Evolutionary conservation across 2,888 invertebrate genomes (phyloP).

Genomic region (Cheilosia vernalis): DNA sequence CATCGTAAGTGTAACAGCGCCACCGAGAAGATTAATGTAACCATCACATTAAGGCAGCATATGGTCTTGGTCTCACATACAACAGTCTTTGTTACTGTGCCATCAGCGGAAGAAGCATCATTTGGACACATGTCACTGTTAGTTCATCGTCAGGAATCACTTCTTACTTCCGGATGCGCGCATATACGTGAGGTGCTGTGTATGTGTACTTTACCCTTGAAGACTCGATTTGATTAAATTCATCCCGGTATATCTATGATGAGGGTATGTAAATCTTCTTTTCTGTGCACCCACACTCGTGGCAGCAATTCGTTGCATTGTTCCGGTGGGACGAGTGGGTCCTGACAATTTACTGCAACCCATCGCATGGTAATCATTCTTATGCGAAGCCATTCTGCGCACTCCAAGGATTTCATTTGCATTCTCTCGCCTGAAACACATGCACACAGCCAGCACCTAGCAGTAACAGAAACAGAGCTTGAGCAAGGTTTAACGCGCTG

Average conservation of each 20-base stretch:
- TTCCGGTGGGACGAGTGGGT: background rate
- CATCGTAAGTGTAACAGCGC: conserved; percentile 49
- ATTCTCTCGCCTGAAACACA: conserved; percentile 16
- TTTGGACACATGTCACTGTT: conserved; percentile 69
- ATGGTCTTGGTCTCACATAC: conserved; percentile 6
- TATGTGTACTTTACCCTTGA: conserved; percentile 36
- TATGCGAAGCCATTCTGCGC: conserved; percentile 53
- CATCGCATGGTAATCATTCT: conserved; percentile 61
- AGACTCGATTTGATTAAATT: conserved; percentile 68
- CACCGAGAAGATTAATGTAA: conserved; percentile 66
- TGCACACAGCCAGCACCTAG: background rate
- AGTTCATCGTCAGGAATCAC: conserved; percentile 58
- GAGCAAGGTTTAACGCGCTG: conserved; percentile 48
- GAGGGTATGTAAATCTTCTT: conserved; percentile 23
- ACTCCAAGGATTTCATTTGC: conserved; percentile 38
- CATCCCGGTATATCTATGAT: conserved; percentile 39
- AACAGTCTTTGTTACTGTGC: conserved; percentile 37
- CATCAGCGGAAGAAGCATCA: conserved; percentile 60
- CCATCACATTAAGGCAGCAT: conserved; percentile 61
- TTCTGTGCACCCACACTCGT: background rate
- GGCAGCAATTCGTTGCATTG: conserved; percentile 9
- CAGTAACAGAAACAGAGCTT: background rate
- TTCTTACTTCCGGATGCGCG: conserved; percentile 58
- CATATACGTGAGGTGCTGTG: conserved; percentile 9
- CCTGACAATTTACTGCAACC: conserved; percentile 50